Base-by-base conservation (phyloP, 2,797 vertebrate genomes). In the Micromesistius poutassou region DNA sequence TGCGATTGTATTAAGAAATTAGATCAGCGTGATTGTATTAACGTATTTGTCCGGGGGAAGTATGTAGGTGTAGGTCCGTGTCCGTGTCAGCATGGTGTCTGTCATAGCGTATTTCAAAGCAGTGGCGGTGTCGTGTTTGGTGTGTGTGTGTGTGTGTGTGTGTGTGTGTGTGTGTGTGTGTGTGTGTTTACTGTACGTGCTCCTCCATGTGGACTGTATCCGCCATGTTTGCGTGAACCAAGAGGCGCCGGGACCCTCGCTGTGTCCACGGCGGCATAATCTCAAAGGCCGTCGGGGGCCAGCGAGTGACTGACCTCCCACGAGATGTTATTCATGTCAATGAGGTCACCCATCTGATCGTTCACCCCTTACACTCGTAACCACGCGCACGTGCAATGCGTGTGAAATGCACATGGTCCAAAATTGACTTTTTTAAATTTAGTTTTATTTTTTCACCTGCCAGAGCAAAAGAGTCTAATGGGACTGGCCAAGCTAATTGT, bases 281-380 rank as follows among this genome's bases (percentile, higher is more conserved):
- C 76, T 78, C n/a, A 80, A 82, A 83, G 82, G 79, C 73, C 84
- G 86, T 74, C 0, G 72, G 82, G 82, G 89, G 90, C 89, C 89
- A 80, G 68, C 50, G 84, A 91, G 88, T 85, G 84, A 90, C 86
- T 90, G 89, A 91, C 88, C 91, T 91, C 79, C 30, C 74, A 79
- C 68, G 79, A 89, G 87, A 90, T 89, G 91, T 89, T 90, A 89
- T 89, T 90, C 88, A 89, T 84, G 80, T 83, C 30, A 72, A 85
- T 81, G 90, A 88, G 85, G 83, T 86, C 75, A 19, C 68, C 82
- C 88, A 87, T 86, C 83, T 90, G 87, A 89, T 90, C 90, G 76
- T 92, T 92, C 91, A 91, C 89, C 86, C 72, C 86, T 90, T 76
- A 71, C 82, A 2, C 89, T 85, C 76, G 84, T 88, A 86, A 91